These are phyloP conservation scores for Coronaproctus castanopsis DNA, from an alignment of 2,888 invertebrate species.

Conservation along the genomic window DNA sequence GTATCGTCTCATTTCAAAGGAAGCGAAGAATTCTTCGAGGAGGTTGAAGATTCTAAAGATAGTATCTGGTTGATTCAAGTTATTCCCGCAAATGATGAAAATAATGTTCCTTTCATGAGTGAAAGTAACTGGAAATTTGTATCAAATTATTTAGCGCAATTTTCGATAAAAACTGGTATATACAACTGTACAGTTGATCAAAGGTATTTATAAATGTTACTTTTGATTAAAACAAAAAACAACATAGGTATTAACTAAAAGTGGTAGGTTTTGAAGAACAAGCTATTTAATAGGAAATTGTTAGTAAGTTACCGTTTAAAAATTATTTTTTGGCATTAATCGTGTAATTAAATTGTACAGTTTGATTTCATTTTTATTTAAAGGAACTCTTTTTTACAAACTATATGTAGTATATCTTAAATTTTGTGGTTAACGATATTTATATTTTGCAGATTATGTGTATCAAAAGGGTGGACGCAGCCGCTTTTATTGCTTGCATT, in stretches of 20 bases:
- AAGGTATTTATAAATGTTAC: no score
- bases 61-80: conserved; percentile 33
- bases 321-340: no score
- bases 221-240: no score
- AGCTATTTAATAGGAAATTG: no score
- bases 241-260: no score
- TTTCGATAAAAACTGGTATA: conserved; percentile 30
- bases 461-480: conserved; percentile 28
- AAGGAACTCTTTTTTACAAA: no score
- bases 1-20: conserved; percentile 21
- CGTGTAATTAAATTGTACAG: no score
- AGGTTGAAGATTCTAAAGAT: conserved; percentile 34
- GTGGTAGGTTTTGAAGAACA: no score
- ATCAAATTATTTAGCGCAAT: conserved; percentile 26
- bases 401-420: no score
- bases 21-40: conserved; percentile 22
- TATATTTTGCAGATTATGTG: conserved; percentile 27
- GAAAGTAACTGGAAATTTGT: conserved; percentile 28
- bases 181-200: conserved; percentile 30
- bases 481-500: conserved; percentile 30
- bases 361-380: no score
- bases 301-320: no score
- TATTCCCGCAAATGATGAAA: conserved; percentile 21
- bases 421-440: no score
- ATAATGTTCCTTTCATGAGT: conserved; percentile 22